Evolutionary conservation across 2,797 vertebrate species (phyloP), one percentile per base, ranked within the genome.

Genomic region (Smutsia gigantea): DNA sequence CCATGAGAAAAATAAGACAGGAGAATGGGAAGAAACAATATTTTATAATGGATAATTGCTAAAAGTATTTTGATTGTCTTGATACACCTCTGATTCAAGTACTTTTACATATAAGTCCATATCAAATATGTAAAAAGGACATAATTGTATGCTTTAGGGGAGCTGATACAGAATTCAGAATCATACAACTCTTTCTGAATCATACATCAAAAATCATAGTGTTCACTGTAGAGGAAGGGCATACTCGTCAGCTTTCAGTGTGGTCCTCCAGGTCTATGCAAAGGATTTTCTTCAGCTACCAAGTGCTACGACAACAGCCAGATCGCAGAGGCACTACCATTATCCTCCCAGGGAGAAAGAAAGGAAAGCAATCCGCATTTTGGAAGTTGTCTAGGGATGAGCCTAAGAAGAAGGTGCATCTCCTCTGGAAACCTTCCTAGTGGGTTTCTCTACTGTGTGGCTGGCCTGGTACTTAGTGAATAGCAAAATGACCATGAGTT

Each of bases 31-130:
- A 94, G 6, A 68, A 87, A 83, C 7, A 75, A 5, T 88, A 59
- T 74, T 94, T 96, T 87, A 83, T 3, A 23, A 66, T 14, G 15
- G 27, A 84, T 34, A 84, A 93, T 74, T 92, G 53, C n/a, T 66
- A 75, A 90, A 86, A 61, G 57, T 7, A 78, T 74, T 78, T 90
- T 71, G 17, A 7, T 68, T 94, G 29, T 39, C 64, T 75, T 55
- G 59, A 68, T 63, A 89, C 31, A 42, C 86, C 34, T 61, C 27
- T 87, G 74, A 68, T 51, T 86, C 49, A 84, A 74, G 77, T 71
- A 69, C 10, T 92, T 90, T 89, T 59, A 55, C 19, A 74, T 68
- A 21, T 59, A 72, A 78, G 81, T 37, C 12, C 27, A 83, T 68
- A 46, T 1, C 4, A 82, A 89, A 31, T 46, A 74, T 53, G 15